A percentile compares a stretch with the other conserved stretches of the same genome.
phyloP scores from a whole-genome alignment of 2,797 vertebrate species.

The Arctocebus calabarensis region DNA sequence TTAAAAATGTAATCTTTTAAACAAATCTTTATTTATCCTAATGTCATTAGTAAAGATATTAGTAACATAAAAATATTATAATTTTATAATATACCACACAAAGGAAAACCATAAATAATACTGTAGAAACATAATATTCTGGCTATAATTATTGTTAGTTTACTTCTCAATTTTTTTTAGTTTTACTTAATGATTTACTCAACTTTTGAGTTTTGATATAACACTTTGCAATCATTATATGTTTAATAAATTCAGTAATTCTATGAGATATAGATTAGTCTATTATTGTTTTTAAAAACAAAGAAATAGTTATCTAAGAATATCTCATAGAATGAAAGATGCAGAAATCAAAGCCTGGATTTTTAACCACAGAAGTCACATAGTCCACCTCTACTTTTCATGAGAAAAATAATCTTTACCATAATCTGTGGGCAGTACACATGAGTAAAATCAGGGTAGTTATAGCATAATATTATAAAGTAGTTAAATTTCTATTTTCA shows the following conservation, averaged over 20 bases:
- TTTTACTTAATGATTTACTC: not conserved
- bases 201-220: conserved; percentile 8
- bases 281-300: conserved; percentile 29
- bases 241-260: conserved; percentile 51
- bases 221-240: not conserved
- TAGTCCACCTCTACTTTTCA: not conserved
- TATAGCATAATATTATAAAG: not conserved
- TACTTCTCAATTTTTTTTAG: conserved; percentile 49
- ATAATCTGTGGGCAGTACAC: conserved; percentile 22
- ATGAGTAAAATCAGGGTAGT: conserved; percentile 25
- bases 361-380: conserved; percentile 24
- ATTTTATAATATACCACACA: conserved; percentile 42
- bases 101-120: conserved; percentile 63
- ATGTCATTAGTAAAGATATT: conserved; percentile 42
- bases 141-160: conserved; percentile 42
- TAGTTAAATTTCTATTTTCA: not conserved
- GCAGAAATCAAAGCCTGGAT: conserved; percentile 5
- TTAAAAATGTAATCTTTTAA: conserved; percentile 28
- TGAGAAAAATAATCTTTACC: not conserved
- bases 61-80: conserved; percentile 41
- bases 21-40: not conserved
- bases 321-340: conserved; percentile 8
- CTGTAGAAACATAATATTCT: conserved; percentile 1
- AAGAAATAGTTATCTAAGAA: conserved; percentile 39
- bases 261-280: not conserved